Evolutionary conservation across 2,113 vertebrate species (phyloP), one percentile per base, ranked within the genome.

Genomic region (Echinops telfairi): DNA sequence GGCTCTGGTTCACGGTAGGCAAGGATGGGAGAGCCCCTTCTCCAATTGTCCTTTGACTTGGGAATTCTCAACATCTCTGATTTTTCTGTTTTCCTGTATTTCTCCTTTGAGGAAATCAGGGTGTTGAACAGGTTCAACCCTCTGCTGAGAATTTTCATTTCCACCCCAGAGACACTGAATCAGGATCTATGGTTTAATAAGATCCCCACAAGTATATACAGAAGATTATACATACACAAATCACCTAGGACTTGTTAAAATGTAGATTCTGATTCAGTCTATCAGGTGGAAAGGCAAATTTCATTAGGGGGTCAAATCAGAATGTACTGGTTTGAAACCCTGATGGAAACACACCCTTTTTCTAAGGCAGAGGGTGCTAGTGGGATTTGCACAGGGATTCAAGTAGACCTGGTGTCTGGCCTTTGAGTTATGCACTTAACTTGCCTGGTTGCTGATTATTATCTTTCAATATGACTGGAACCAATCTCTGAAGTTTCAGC

Each of bases 401-500:
- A 53, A 73, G 76, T 27, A 66, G 93, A 31, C 43, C 78, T 83
- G 8, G 31, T 15, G 53, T 70, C 70, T 93, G 78, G n/a, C 81
- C 64, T 90, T 64, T 88, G 68, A 92, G 36, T 38, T 33, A 85
- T 36, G 73, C 53, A 40, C 85, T 95, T 84, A 11, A n/a, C 31
- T 27, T 62, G 68, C 11, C 75, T 79, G n/a, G n/a, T 75, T 29
- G 36, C 66, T 53, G 43, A 14, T 76, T 84, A 87, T 93, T 31
- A 86, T 70, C 82, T 86, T 38, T 84, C 57, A 79, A 85, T 53
- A 38, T 64, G 89, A 29, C 80, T 89, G 64, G 91, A 80, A 79
- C 66, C 62, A 43, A 60, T 88, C 25, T 77, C 93, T 75, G 10
- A 81, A 70, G n/a, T 92, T 83, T 93, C 53, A 91, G 19, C n/a